phyloP scores from a whole-genome alignment of 2,797 vertebrate genomes.

The Gymnocypris eckloni region DNA sequence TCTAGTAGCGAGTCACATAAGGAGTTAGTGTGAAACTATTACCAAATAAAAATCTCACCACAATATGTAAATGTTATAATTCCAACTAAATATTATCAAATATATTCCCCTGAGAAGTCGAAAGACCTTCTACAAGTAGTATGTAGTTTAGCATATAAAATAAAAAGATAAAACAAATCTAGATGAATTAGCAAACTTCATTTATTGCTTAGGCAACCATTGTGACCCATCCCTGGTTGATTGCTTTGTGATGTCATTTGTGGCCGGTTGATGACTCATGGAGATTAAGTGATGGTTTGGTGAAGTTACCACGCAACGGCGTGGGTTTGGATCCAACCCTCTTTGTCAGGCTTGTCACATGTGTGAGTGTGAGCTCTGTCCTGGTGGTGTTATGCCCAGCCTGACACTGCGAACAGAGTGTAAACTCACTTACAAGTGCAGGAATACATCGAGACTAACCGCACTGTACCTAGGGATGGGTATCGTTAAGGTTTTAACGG shows the following conservation, averaged over 20 bases:
- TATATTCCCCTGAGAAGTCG: not conserved
- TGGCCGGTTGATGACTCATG: conserved; percentile 24
- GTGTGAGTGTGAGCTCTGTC: conserved; percentile 17
- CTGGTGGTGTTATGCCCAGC: conserved; percentile 29
- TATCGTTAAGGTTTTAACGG: too few relatives aligned
- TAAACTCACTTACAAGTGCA: conserved; percentile 28
- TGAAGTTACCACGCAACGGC: conserved; percentile 28
- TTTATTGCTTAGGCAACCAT: not conserved
- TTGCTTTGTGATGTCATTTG: not conserved
- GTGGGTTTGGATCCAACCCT: conserved; percentile 34
- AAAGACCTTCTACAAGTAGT: not conserved
- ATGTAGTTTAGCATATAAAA: not conserved
- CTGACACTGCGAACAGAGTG: conserved; percentile 45
- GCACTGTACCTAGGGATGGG: too few relatives aligned
- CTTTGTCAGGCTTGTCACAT: conserved; percentile 16
- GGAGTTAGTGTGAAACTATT: not conserved
- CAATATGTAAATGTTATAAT: not conserved
- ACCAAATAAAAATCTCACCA: not conserved
- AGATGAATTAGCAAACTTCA: not conserved
- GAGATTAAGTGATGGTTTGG: conserved; percentile 39
- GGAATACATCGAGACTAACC: conserved; percentile 17
- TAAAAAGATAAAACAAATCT: not conserved
- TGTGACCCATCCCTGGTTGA: not conserved
- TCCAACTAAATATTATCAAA: not conserved
- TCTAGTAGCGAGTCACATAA: not conserved